Evolutionary conservation across 2,113 vertebrate genomes (phyloP).

Genomic region (Bubo bubo): DNA sequence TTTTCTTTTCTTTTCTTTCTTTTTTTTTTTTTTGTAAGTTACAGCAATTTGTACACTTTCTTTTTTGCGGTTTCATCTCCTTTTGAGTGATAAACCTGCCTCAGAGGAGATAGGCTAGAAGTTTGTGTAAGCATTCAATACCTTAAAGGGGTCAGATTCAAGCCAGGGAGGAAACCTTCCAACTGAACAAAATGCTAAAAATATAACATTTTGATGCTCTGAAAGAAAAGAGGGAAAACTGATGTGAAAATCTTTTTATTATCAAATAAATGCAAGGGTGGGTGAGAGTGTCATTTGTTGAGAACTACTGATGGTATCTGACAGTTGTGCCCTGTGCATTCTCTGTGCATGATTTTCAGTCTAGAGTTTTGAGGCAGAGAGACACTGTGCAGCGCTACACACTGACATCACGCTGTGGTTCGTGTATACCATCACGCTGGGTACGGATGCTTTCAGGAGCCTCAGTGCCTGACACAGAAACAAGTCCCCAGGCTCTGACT

Average conservation of each 20-base stretch:
- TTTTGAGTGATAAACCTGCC: background rate
- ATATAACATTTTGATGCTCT: background rate
- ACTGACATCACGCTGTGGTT: background rate
- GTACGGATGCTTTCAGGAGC: background rate
- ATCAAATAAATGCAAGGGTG: background rate
- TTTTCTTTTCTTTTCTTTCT: background rate
- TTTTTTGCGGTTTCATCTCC: background rate
- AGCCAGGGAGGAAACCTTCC: background rate
- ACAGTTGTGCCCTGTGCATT: background rate
- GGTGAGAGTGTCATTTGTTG: background rate
- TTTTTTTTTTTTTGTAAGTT: background rate
- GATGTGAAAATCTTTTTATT: background rate
- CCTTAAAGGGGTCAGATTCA: background rate
- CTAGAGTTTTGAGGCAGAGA: background rate
- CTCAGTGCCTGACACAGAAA: background rate
- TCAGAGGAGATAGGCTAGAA: background rate
- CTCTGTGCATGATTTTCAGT: background rate
- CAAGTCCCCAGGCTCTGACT: background rate
- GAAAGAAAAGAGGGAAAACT: background rate
- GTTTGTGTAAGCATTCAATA: background rate
- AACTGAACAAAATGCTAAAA: background rate
- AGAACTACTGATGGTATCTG: background rate
- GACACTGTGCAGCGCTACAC: background rate
- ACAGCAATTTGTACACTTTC: background rate
- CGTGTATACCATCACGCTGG: rapidly evolving